phyloP scores from a whole-genome alignment of 2,113 vertebrate species.

The Ameiurus melas region DNA sequence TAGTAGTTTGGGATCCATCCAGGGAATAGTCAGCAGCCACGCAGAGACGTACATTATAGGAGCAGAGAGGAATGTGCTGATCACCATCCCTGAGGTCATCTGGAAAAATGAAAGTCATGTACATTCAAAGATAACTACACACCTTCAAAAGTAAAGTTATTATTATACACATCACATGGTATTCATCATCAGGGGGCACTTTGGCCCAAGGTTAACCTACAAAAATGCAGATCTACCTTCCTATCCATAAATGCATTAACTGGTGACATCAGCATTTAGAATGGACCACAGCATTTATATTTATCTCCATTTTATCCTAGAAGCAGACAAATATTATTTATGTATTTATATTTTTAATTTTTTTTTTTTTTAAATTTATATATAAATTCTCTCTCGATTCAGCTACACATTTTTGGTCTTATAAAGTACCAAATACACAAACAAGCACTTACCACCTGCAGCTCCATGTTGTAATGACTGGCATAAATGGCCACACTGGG shows the following conservation, averaged over 20 bases:
- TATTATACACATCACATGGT: not conserved
- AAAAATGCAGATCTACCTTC: not conserved
- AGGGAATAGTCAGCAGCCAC: constrained; percentile 88
- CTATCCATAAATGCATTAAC: not conserved
- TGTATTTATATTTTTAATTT: too few relatives aligned
- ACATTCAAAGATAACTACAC: not conserved
- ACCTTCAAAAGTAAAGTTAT: not conserved
- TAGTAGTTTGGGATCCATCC: constrained; percentile 84
- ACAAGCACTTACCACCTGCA: constrained; percentile 87
- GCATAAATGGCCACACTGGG: constrained; percentile 97
- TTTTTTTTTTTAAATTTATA: too few relatives aligned
- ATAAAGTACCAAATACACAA: not conserved
- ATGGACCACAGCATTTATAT: not conserved
- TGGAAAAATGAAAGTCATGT: constrained; percentile 56
- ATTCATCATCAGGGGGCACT: not conserved
- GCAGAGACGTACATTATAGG: constrained; percentile 97
- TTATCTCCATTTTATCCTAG: not conserved
- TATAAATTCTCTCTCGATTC: too few relatives aligned
- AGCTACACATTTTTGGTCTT: not conserved
- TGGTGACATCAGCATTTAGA: not conserved
- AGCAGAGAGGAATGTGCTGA: constrained; percentile 95
- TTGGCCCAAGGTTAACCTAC: not conserved
- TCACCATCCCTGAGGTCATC: constrained; percentile 95
- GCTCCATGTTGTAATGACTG: constrained; percentile 92
- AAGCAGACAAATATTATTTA: too few relatives aligned